Evolutionary conservation across 2,888 invertebrate genomes (phyloP).

Genomic region (Byasa hedistus): DNA sequence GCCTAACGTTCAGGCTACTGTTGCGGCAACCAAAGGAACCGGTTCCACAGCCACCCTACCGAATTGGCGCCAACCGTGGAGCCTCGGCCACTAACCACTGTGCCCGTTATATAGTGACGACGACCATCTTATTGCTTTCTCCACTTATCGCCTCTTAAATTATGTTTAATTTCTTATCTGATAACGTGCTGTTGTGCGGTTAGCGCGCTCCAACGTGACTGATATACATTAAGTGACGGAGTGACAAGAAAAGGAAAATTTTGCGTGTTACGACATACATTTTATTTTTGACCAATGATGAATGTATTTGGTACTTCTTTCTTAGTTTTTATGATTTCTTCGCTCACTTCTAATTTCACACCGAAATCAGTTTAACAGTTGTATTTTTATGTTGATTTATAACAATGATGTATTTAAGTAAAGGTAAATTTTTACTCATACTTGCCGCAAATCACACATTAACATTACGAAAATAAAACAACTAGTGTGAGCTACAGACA

Average conservation of each 20-base stretch:
- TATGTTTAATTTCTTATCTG: conserved; percentile 48
- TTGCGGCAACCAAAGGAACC: conserved; percentile 61
- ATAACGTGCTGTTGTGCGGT: conserved; percentile 38
- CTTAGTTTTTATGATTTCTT: no score
- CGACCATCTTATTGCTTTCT: conserved; percentile 46
- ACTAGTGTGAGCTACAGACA: not conserved
- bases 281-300: no score
- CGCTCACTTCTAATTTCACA: not conserved
- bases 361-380: not conserved
- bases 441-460: not conserved
- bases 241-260: conserved; percentile 27
- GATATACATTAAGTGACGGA: conserved; percentile 26
- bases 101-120: conserved; percentile 38
- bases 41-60: conserved; percentile 63
- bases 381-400: not conserved
- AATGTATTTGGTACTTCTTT: no score
- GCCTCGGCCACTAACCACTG: conserved; percentile 49
- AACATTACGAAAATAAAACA: not conserved
- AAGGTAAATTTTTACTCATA: no score
- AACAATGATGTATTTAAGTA: not conserved
- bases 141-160: conserved; percentile 40
- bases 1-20: conserved; percentile 66
- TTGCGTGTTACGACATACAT: conserved; percentile 1
- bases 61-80: conserved; percentile 60
- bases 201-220: conserved; percentile 32